Conservation (phyloP, 2,113 vertebrate species). For the Percopsis transmontana region DNA sequence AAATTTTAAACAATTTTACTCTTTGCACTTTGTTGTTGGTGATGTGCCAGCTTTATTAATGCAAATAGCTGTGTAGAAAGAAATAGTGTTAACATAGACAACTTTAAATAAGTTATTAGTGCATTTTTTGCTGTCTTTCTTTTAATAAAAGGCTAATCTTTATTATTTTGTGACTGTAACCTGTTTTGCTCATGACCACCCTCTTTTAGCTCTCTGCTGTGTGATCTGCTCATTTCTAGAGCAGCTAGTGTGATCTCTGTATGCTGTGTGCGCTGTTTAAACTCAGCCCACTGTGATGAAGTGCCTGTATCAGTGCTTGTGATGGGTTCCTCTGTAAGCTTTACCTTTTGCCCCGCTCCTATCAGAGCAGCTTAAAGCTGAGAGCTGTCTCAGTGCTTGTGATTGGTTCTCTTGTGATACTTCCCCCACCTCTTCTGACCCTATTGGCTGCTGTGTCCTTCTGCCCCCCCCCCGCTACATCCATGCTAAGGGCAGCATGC, state of each 20-base stretch:
- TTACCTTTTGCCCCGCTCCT: conserved; percentile 77
- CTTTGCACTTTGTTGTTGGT: conserved; percentile 1
- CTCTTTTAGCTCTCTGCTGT: conserved; percentile 49
- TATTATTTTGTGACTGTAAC: conserved; percentile 48
- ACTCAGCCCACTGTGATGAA: conserved; percentile 46
- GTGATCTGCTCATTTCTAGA: conserved; percentile 46
- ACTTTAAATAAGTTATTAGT: neutral
- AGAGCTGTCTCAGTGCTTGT: conserved; percentile 54
- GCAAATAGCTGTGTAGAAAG: neutral
- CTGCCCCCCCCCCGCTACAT: conserved; percentile 20
- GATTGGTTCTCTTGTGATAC: conserved; percentile 47
- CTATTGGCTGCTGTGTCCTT: conserved; percentile 7
- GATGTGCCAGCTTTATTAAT: neutral
- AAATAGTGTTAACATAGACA: neutral
- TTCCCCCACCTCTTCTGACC: conserved; percentile 18
- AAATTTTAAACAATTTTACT: too few relatives aligned
- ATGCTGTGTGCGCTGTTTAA: conserved; percentile 24
- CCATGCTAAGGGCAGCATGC: conserved; percentile 6
- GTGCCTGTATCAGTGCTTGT: conserved; percentile 68
- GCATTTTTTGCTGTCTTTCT: conserved; percentile 33
- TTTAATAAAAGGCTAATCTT: conserved; percentile 50
- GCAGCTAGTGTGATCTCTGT: conserved; percentile 57
- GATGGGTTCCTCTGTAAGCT: conserved; percentile 70
- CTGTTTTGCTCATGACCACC: conserved; percentile 46
- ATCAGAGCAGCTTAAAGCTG: conserved; percentile 72